phyloP scores from a whole-genome alignment of 2,113 vertebrate species.

The Malaclemys terrapin region DNA sequence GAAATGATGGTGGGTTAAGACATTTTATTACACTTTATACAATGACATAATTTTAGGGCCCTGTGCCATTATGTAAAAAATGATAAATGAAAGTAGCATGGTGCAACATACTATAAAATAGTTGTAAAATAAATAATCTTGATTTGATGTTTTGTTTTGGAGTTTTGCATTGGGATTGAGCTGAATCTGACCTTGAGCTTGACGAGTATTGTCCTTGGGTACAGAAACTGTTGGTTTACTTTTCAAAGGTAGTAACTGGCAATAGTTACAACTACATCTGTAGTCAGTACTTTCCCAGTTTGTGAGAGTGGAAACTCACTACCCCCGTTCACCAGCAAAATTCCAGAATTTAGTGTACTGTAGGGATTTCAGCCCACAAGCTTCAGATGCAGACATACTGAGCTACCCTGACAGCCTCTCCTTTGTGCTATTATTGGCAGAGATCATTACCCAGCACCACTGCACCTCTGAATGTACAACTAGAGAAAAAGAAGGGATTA shows the following conservation, averaged over 20 bases:
- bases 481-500: not conserved
- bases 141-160: not conserved
- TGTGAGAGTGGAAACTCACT: conserved; percentile 1
- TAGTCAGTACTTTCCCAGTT: conserved; percentile 22
- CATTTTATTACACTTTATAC: conserved; percentile 10
- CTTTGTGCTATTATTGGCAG: not conserved
- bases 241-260: not conserved
- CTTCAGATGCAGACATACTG: not conserved
- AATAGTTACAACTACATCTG: not conserved
- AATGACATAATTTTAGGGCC: not conserved
- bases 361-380: conserved; percentile 6
- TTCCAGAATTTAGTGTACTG: conserved; percentile 12
- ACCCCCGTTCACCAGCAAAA: not conserved
- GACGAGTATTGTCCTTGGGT: not conserved
- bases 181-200: not conserved
- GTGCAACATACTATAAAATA: not conserved
- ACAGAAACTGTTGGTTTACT: not conserved
- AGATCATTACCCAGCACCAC: not conserved
- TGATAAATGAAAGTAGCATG: not conserved
- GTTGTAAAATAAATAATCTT: not conserved
- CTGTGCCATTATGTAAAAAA: not conserved
- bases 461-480: not conserved
- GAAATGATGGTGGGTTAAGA: not conserved
- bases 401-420: not conserved
- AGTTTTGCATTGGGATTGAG: not conserved